Evolutionary conservation across 2,113 vertebrate genomes (phyloP).

Genomic region (Phyllopteryx taeniolatus): DNA sequence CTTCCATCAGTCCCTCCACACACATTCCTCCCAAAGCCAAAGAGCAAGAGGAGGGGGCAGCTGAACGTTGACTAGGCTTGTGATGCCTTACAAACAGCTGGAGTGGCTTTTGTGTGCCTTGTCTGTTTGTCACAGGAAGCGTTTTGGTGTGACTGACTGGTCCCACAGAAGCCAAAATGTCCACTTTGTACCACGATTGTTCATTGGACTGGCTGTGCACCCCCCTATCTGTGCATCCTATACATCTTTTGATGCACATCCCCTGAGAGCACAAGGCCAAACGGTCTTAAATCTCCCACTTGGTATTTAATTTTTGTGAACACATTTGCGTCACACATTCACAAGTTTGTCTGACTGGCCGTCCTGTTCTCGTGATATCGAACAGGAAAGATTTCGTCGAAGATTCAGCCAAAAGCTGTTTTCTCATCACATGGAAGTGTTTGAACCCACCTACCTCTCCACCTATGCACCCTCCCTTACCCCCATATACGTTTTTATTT

Average conservation of each 20-base stretch:
- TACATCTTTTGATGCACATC: constrained; percentile 53
- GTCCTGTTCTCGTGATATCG: constrained; percentile 29
- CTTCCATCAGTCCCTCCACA: constrained; percentile 24
- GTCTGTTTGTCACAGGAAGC: constrained; percentile 40
- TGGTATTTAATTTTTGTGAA: constrained; percentile 61
- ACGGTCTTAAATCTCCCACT: constrained; percentile 56
- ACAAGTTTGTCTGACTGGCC: constrained; percentile 45
- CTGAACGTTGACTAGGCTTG: constrained; percentile 57
- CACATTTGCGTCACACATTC: constrained; percentile 55
- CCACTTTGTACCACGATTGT: constrained; percentile 30
- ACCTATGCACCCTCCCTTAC: constrained; percentile 55
- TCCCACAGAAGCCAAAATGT: constrained; percentile 28
- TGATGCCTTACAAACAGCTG: constrained; percentile 52
- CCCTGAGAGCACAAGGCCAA: constrained; percentile 51
- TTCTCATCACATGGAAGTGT: constrained; percentile 51
- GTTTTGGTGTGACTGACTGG: constrained; percentile 20
- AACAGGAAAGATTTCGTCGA: constrained; percentile 33
- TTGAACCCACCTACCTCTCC: constrained; percentile 73
- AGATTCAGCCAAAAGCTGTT: constrained; percentile 29
- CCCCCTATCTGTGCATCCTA: constrained; percentile 50
- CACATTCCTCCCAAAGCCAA: constrained; percentile 73
- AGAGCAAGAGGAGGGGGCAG: constrained; percentile 50
- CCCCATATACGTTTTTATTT: constrained; percentile 27
- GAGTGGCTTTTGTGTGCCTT: constrained; percentile 57
- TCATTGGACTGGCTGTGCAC: constrained; percentile 27